These are phyloP conservation scores for Neostethus bicornis DNA, from an alignment of 2,797 vertebrate genomes.

Conservation along the genomic window DNA sequence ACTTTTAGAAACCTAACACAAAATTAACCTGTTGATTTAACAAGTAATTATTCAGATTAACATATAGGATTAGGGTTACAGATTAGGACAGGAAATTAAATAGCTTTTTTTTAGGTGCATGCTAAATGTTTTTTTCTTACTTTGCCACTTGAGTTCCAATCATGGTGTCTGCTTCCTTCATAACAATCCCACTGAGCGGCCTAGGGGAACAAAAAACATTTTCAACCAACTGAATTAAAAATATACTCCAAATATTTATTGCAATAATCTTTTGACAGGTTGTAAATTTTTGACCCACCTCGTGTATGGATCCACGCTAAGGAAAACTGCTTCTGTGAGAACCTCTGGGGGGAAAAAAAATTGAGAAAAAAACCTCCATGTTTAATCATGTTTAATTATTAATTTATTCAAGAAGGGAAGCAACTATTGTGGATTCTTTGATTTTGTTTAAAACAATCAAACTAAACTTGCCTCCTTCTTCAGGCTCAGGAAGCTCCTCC, in stretches of 20 bases:
- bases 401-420: no score
- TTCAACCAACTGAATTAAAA: no score
- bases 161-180: conserved; percentile 88
- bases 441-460: no score
- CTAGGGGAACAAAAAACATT: conserved; percentile 63
- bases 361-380: background rate
- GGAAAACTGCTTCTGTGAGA: conserved; percentile 88
- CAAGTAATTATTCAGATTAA: background rate
- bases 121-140: conserved; percentile 83
- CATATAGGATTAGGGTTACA: no score
- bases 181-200: conserved; percentile 67
- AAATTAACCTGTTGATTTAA: no score
- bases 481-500: conserved; percentile 82
- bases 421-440: no score
- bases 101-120: no score
- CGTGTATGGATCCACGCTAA: conserved; percentile 94
- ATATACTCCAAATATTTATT: background rate
- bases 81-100: conserved; percentile 10
- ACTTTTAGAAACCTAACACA: no score
- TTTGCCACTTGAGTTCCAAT: conserved; percentile 91
- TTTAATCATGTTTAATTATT: background rate
- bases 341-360: conserved; percentile 82
- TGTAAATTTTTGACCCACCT: conserved; percentile 81
- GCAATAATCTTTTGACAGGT: background rate
- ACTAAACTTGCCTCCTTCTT: conserved; percentile 84